These are phyloP conservation scores for Myripristis jacobus DNA, from an alignment of 2,797 vertebrate species.

Conservation along the genomic window DNA sequence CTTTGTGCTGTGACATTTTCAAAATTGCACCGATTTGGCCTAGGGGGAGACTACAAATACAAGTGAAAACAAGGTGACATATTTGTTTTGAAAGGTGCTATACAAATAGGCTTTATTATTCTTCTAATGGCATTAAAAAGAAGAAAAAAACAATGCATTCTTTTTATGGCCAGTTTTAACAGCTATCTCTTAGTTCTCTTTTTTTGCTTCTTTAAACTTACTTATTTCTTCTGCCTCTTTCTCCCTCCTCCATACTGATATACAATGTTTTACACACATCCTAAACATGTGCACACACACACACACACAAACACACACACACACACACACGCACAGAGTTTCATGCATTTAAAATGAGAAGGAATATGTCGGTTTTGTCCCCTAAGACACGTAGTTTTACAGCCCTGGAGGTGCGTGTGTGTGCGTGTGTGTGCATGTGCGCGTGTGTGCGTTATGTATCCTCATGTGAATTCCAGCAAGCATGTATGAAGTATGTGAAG, in stretches of 20 bases:
- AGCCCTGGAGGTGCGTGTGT: constrained; percentile 8
- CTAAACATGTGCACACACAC: no score
- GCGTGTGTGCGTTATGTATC: constrained; percentile 6
- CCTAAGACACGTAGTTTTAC: constrained; percentile 40
- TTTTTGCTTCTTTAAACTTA: constrained; percentile 8
- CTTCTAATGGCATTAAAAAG: no score
- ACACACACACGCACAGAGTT: no score
- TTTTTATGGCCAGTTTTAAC: no score
- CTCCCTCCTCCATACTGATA: not conserved
- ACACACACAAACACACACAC: no score
- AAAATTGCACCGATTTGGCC: no score
- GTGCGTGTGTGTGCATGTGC: not conserved
- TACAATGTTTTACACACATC: not conserved
- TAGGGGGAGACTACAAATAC: no score
- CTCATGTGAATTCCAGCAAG: constrained; percentile 27
- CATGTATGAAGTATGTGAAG: constrained; percentile 33
- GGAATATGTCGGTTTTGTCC: constrained; percentile 52
- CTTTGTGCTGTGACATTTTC: no score
- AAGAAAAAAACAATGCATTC: no score
- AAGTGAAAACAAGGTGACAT: no score
- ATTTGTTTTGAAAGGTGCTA: no score
- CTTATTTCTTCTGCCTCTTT: not conserved
- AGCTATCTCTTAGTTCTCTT: not conserved
- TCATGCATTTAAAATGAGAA: constrained; percentile 69
- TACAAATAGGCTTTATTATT: no score